Percentiles rank a stretch among this genome's conserved stretches.
Conservation (phyloP, 2,113 vertebrate genomes). For the Procavia capensis region DNA sequence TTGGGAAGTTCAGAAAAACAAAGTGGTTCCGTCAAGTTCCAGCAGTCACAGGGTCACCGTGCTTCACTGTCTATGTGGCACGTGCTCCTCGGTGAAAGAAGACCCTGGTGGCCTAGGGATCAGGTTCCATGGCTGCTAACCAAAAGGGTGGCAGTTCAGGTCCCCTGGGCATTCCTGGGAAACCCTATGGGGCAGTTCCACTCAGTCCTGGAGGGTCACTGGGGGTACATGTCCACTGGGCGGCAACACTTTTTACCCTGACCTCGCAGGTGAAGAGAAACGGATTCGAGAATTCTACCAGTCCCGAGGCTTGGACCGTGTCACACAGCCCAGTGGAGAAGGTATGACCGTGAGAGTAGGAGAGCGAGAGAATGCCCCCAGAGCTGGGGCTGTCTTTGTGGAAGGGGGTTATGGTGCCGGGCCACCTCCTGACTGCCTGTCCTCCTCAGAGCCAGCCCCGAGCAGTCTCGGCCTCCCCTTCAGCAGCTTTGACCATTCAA, state of each 20-base stretch:
- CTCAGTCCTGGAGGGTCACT: too few relatives aligned
- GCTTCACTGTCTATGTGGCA: too few relatives aligned
- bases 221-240: too few relatives aligned
- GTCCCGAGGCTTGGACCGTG: slow-evolving; percentile 95
- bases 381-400: neutral
- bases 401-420: neutral
- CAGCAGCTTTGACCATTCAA: slow-evolving; percentile 96
- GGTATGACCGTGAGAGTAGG: slow-evolving; percentile 83
- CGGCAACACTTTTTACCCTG: too few relatives aligned
- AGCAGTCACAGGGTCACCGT: neutral
- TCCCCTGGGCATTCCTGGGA: too few relatives aligned
- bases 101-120: too few relatives aligned
- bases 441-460: slow-evolving; percentile 89
- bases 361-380: neutral
- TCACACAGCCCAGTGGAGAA: slow-evolving; percentile 93
- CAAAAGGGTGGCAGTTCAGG: too few relatives aligned
- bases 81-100: too few relatives aligned
- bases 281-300: slow-evolving; percentile 98
- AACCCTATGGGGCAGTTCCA: too few relatives aligned
- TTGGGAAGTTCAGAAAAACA: too few relatives aligned
- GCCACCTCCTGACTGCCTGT: neutral
- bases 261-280: slow-evolving; percentile 98
- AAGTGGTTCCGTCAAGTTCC: neutral
- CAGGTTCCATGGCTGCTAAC: too few relatives aligned
- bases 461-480: slow-evolving; percentile 94